Conservation (phyloP, 2,113 vertebrate species). For the Cyphomyrus discorhynchus region DNA sequence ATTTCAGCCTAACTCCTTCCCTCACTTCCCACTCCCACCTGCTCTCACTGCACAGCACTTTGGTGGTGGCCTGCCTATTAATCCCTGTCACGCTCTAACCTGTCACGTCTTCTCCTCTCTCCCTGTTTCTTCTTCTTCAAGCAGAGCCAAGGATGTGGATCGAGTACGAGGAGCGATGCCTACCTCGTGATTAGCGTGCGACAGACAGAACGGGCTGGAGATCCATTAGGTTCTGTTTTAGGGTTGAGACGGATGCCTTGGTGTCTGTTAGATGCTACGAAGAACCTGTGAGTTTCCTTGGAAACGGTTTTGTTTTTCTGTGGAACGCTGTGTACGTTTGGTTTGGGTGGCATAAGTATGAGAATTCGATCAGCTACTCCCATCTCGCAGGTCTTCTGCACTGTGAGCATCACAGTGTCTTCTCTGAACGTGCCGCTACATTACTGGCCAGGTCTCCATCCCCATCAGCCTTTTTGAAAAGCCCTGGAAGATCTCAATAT, state of each 20-base stretch:
- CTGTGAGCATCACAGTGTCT: not conserved
- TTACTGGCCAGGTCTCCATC: not conserved
- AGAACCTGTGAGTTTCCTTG: constrained; percentile 1
- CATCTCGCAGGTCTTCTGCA: not conserved
- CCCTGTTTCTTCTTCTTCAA: not conserved
- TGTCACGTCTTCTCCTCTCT: not conserved
- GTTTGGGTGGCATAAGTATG: not conserved
- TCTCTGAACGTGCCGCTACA: not conserved
- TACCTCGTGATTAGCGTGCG: not conserved
- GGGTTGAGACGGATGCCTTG: not conserved
- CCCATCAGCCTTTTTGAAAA: not conserved
- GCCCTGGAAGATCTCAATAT: not conserved
- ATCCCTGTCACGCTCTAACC: not conserved
- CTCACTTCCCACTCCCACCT: not conserved
- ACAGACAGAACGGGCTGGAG: not conserved
- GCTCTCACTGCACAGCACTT: not conserved
- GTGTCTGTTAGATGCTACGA: not conserved
- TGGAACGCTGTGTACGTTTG: not conserved
- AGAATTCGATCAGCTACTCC: not conserved
- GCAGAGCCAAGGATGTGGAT: not conserved
- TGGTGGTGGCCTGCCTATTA: not conserved
- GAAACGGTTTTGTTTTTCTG: not conserved
- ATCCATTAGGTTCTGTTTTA: constrained; percentile 1
- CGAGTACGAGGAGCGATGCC: not conserved
- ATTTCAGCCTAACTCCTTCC: not conserved